These are phyloP conservation scores for Dallia pectoralis DNA, from an alignment of 2,797 vertebrate species.

Conservation along the genomic window DNA sequence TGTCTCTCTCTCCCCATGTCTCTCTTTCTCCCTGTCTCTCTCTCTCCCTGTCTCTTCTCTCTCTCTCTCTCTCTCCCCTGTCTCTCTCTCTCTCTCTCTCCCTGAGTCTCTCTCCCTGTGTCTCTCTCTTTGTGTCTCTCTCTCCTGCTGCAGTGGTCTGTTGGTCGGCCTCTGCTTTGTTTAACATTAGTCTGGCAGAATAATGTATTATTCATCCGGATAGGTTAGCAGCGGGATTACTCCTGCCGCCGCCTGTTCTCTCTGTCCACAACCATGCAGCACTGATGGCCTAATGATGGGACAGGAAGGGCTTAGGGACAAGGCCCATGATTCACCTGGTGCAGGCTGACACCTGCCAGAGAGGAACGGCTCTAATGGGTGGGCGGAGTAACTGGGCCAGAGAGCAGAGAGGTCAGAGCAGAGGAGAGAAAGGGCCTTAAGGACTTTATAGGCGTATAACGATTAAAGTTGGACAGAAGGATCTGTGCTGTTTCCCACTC, in stretches of 20 bases:
- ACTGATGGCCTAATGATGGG: constrained; percentile 50
- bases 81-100: no score
- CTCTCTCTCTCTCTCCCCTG: no score
- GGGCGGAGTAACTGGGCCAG: constrained; percentile 40
- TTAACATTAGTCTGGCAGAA: constrained; percentile 51
- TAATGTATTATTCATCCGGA: constrained; percentile 59
- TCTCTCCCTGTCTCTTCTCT: no score
- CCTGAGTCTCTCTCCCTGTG: neutral
- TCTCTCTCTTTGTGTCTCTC: neutral
- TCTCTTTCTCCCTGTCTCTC: no score
- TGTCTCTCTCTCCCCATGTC: no score
- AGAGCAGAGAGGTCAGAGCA: constrained; percentile 18
- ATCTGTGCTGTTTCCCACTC: no score
- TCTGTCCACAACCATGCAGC: constrained; percentile 38
- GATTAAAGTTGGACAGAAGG: no score
- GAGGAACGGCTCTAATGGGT: constrained; percentile 44
- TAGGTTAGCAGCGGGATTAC: constrained; percentile 54
- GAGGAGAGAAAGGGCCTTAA: constrained; percentile 13
- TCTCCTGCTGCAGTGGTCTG: constrained; percentile 16
- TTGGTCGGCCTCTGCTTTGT: constrained; percentile 38
- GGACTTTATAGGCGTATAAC: no score
- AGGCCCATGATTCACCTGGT: constrained; percentile 43
- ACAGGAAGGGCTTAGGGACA: constrained; percentile 35
- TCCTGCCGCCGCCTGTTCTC: constrained; percentile 44
- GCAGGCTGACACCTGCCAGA: constrained; percentile 43